Evolutionary conservation across 2,888 invertebrate genomes (phyloP), one percentile per base, ranked within the genome.

Genomic region (Tetramorium bicarinatum): DNA sequence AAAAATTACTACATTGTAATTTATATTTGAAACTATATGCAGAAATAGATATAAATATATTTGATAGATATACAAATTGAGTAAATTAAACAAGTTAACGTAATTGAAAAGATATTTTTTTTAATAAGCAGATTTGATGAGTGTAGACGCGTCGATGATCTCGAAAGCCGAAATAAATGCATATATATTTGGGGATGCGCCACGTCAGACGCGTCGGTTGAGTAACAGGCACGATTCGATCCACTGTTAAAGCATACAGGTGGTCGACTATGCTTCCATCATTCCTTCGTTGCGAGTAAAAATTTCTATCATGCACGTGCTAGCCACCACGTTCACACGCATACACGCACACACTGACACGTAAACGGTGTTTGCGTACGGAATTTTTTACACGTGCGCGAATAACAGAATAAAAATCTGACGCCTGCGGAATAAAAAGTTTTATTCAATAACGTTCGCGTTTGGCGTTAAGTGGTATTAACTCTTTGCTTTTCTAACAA

Each of bases 171-270:
- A 91, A 92, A 89, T 92, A 92, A 90, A 93, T 92, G 89, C 89
- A 87, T 69, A 21, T 44, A 44, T 59, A 59, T 59, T 71, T 56
- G 56, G 59, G 71, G 72, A 80, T 80, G 72, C 79, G 47, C 86
- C 87, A 89, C 90, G 87, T 85, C 83, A 89, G 85, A 87, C 25
- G 84, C 87, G 91, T 85, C 90, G 92, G 90, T 89, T 91, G 93
- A 93, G 94, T 94, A 94, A 94, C 94, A 94, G 94, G 94, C 94
- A 94, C 94, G 93, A 93, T 93, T 94, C 93, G 92, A 94, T 93
- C 92, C 92, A 91, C 92, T 91, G 92, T 92, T 90, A 93, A 93
- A 94, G 94, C 94, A 94, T 94, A 94, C 94, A 94, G 94, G 94
- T 94, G 94, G 94, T 93, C 94, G 93, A 93, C 91, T 93, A 92